Evolutionary conservation across 2,888 invertebrate species (phyloP).

Genomic region (Tipula lateralis): DNA sequence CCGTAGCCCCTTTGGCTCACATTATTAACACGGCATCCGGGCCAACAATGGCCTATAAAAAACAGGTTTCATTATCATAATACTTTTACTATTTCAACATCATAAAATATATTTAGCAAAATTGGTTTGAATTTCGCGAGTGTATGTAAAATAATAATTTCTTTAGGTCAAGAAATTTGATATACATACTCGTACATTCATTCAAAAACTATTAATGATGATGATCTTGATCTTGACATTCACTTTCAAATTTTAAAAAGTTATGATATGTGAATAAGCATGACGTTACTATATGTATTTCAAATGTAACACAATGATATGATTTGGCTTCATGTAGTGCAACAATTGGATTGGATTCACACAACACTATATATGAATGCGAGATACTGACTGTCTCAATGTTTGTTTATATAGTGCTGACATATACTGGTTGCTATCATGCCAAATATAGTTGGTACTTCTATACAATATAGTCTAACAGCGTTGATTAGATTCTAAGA

Average conservation of each 20-base stretch:
- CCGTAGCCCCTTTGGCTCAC: too few relatives aligned
- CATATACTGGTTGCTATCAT: neutral
- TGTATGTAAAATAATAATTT: neutral
- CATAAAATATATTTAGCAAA: neutral
- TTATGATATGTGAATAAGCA: neutral
- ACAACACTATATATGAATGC: too few relatives aligned
- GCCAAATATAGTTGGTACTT: too few relatives aligned
- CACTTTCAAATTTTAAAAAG: constrained; percentile 1
- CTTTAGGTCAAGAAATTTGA: neutral
- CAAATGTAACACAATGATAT: neutral
- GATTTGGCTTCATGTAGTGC: neutral
- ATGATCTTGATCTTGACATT: constrained; percentile 24
- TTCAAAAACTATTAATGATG: neutral
- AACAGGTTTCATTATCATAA: too few relatives aligned
- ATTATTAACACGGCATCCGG: too few relatives aligned
- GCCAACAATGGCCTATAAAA: too few relatives aligned
- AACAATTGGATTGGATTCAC: neutral
- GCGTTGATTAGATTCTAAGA: neutral
- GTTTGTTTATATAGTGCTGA: neutral
- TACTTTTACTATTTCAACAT: neutral
- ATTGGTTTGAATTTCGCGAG: neutral
- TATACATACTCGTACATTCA: too few relatives aligned
- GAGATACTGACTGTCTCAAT: too few relatives aligned
- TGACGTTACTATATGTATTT: neutral
- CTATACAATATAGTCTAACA: too few relatives aligned